Evolutionary conservation across 2,888 invertebrate genomes (phyloP), one percentile per base, ranked within the genome.

Genomic region (Acanthopleura granulata): DNA sequence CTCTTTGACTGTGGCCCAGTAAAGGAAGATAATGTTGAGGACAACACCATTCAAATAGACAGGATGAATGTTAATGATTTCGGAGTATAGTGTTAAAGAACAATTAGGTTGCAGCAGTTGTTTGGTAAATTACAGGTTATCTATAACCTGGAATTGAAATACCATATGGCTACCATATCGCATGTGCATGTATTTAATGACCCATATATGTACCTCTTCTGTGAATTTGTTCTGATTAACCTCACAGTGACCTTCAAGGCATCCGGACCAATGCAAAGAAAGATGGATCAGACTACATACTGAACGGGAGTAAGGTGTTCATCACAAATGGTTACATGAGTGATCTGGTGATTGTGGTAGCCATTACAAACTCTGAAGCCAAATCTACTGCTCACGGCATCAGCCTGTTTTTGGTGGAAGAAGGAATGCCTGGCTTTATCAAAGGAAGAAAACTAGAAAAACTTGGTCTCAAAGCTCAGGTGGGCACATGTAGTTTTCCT

Each of bases 251-350:
- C 80, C 82, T 91, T 15, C 91, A 91, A 77, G 91, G 91, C 15
- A 86, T 91, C 3, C 80, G 87, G 62, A 91, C 91, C 6, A 85
- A 85, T 80, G 91, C 91, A 15, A 89, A 87, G 74, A 85, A 86
- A 72, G 90, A 91, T 81, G 91, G 91, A 0, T 87, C 87, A 77
- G 91, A 91, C 82, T 91, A 88, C 84, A 90, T 91, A 75, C 83
- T 91, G 25, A 91, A 91, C 80, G 91, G 91, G 51, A 90, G 90
- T 80, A 91, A 91, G 83, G 88, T 88, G 15, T 91, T 91, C 82
- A 91, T 91, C 77, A 91, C 91, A 27, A 91, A 91, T 79, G 91
- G 91, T 30, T 88, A 82, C 79, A 84, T 90, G 87, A 78, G 85
- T 29, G 91, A 91, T 79, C 79, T 91, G 0, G 89, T 89, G n/a